Evolutionary conservation across 2,797 vertebrate species (phyloP).

Genomic region (Arnoldichthys spilopterus): DNA sequence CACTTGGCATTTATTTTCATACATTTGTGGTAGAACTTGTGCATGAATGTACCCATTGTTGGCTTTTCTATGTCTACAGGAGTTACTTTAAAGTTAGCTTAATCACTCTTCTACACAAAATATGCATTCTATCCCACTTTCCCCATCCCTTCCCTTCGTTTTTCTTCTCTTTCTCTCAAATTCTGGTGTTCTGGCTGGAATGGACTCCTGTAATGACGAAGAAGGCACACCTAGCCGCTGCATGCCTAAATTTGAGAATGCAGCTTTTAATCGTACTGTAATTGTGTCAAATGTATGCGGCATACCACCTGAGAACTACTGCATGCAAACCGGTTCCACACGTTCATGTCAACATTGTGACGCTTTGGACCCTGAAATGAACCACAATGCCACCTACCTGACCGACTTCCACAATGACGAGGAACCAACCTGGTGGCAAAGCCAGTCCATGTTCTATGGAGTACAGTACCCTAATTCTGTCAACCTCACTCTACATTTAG

Average conservation of each 20-base stretch:
- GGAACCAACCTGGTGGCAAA: conserved; percentile 96
- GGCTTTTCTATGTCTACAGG: not conserved
- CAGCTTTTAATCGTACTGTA: conserved; percentile 82
- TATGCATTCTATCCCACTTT: conserved; percentile 56
- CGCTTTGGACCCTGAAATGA: conserved; percentile 66
- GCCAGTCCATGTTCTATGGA: conserved; percentile 92
- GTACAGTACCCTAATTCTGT: conserved; percentile 90
- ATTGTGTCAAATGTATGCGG: conserved; percentile 86
- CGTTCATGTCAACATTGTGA: conserved; percentile 85
- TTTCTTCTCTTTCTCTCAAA: conserved; percentile 59
- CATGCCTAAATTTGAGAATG: conserved; percentile 90
- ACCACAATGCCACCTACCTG: conserved; percentile 85
- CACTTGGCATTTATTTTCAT: not conserved
- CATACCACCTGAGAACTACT: conserved; percentile 86
- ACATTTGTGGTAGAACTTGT: not conserved
- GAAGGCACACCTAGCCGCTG: conserved; percentile 79
- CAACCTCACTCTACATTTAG: conserved; percentile 88
- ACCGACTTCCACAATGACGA: conserved; percentile 92
- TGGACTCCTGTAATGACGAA: conserved; percentile 82
- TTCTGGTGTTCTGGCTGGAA: conserved; percentile 62
- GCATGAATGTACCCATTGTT: not conserved
- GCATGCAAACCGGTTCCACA: conserved; percentile 86
- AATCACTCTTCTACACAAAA: conserved; percentile 46
- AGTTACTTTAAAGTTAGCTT: not conserved
- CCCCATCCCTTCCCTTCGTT: conserved; percentile 40